A percentile compares a stretch with the other conserved stretches of the same genome.
Conservation (phyloP, 2,888 invertebrate genomes). For the Sarcophaga rosellei region DNA sequence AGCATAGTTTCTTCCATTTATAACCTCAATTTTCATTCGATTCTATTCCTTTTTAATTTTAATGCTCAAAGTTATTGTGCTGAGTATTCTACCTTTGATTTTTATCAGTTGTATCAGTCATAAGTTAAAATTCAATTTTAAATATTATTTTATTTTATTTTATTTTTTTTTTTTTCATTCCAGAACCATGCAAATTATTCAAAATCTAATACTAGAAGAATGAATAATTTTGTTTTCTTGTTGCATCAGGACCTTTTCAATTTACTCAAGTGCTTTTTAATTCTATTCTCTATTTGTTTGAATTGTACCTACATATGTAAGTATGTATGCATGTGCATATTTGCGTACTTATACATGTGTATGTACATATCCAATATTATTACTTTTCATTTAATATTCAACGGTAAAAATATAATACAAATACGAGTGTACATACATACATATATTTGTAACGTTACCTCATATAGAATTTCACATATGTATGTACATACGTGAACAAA, state of each 20-base stretch:
- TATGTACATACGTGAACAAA: too few relatives aligned
- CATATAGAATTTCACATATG: too few relatives aligned
- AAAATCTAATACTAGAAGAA: background rate
- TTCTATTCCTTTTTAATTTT: too few relatives aligned
- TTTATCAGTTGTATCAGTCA: too few relatives aligned
- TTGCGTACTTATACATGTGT: background rate
- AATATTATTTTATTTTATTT: too few relatives aligned
- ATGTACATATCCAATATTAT: background rate
- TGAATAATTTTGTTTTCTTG: background rate
- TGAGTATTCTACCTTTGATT: too few relatives aligned
- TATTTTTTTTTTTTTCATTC: background rate
- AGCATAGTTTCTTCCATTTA: conserved; percentile 51
- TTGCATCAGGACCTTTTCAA: background rate
- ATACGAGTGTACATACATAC: too few relatives aligned
- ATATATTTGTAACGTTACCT: too few relatives aligned
- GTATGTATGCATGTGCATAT: background rate
- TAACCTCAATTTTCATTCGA: background rate
- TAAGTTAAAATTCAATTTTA: too few relatives aligned
- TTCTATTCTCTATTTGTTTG: background rate
- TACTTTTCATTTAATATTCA: too few relatives aligned
- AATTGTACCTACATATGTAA: background rate
- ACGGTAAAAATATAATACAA: too few relatives aligned
- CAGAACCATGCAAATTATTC: background rate
- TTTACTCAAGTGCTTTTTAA: background rate
- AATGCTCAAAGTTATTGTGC: too few relatives aligned